phyloP scores from a whole-genome alignment of 2,888 invertebrate species.

The Calliscelio sp. region DNA sequence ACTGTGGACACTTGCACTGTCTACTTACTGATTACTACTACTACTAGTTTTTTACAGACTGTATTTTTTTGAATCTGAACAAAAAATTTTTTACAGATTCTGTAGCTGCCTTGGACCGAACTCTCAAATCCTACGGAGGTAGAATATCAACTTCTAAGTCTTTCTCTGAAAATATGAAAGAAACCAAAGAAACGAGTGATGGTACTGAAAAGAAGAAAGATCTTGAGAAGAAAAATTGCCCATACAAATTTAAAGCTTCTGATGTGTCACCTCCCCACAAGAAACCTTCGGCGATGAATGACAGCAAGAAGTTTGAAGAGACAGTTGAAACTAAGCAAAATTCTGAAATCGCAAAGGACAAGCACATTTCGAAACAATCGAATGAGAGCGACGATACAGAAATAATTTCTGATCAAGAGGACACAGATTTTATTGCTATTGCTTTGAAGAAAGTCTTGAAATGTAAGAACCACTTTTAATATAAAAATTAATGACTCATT shows the following conservation, averaged over 20 bases:
- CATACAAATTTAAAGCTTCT: background rate
- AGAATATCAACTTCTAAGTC: too few species aligned
- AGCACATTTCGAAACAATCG: background rate
- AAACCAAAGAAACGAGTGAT: conserved; percentile 17
- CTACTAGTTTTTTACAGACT: too few species aligned
- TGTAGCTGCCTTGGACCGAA: too few species aligned
- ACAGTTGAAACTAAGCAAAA: background rate
- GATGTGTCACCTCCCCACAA: background rate
- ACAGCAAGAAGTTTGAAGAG: background rate
- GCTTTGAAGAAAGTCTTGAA: conserved; percentile 9
- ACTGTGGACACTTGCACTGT: too few species aligned
- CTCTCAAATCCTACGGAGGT: too few species aligned
- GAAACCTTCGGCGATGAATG: background rate
- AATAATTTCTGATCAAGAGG: conserved; percentile 1
- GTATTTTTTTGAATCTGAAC: too few species aligned
- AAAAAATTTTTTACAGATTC: too few species aligned
- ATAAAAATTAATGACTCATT: background rate
- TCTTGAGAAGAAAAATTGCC: background rate
- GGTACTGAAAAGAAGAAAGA: background rate
- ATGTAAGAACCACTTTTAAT: too few species aligned
- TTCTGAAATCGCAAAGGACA: background rate
- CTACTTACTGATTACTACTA: too few species aligned
- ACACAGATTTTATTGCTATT: background rate
- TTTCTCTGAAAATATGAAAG: too few species aligned
- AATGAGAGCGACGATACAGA: background rate